Evolutionary conservation across 2,113 vertebrate species (phyloP).

Genomic region (Zapornia atra): DNA sequence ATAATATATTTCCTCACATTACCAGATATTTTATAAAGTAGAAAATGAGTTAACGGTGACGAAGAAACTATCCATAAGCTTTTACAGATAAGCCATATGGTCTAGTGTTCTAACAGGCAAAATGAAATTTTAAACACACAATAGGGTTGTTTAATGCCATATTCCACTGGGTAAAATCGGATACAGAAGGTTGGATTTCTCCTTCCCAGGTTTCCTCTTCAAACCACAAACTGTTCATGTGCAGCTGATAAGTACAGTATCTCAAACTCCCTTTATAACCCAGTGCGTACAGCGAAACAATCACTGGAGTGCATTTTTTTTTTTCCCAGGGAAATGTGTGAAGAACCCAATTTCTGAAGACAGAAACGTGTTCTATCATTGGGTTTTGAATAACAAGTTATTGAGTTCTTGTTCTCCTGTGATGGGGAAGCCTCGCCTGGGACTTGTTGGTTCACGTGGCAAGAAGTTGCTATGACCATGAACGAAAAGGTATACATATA

Average conservation of each 20-base stretch:
- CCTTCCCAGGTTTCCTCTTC: slow-evolving; percentile 59
- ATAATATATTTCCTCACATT: neutral
- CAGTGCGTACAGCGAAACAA: slow-evolving; percentile 36
- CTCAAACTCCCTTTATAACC: slow-evolving; percentile 67
- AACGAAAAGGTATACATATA: neutral
- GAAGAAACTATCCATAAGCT: neutral
- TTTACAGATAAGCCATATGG: slow-evolving; percentile 9
- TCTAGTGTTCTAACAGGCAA: slow-evolving; percentile 1
- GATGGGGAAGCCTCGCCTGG: neutral
- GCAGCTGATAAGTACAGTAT: slow-evolving; percentile 66
- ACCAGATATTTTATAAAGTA: neutral
- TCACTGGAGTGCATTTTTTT: slow-evolving; percentile 50
- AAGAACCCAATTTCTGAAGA: slow-evolving; percentile 36
- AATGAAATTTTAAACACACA: slow-evolving; percentile 53
- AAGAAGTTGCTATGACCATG: neutral
- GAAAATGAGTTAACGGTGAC: neutral
- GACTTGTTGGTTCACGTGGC: neutral
- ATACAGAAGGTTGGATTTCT: slow-evolving; percentile 53
- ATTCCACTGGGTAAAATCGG: slow-evolving; percentile 60
- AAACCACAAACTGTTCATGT: slow-evolving; percentile 68
- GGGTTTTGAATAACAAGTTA: slow-evolving; percentile 46
- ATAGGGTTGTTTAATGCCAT: slow-evolving; percentile 27
- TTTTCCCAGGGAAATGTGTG: neutral
- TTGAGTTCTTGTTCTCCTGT: neutral
- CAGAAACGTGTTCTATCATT: slow-evolving; percentile 23